A percentile compares a stretch with the other conserved stretches of the same genome.
Evolutionary conservation across 2,797 vertebrate species (phyloP).

Genomic region (Lacerta agilis): DNA sequence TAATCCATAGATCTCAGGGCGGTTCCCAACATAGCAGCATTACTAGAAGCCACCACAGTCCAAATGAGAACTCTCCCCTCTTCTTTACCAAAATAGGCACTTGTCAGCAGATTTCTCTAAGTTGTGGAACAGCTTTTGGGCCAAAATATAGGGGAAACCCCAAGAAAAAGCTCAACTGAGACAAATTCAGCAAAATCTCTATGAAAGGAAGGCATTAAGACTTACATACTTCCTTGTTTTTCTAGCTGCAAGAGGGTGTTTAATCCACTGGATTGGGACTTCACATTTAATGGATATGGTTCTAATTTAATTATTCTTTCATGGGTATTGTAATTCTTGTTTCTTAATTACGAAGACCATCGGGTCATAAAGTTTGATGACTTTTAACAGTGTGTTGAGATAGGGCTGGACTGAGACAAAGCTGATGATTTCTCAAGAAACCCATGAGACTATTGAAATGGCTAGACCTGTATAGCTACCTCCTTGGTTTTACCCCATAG

Average conservation of each 20-base stretch:
- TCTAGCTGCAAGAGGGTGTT: neutral
- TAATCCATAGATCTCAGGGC: too few relatives aligned
- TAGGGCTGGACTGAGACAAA: neutral
- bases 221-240: neutral
- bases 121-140: too few relatives aligned
- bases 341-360: constrained; percentile 4
- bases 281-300: neutral
- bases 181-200: too few relatives aligned
- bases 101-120: too few relatives aligned
- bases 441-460: neutral
- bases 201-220: neutral
- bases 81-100: too few relatives aligned
- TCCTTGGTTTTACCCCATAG: neutral
- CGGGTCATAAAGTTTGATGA: constrained; percentile 16
- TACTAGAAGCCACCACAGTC: too few relatives aligned
- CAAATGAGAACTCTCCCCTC: too few relatives aligned
- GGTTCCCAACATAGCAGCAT: too few relatives aligned
- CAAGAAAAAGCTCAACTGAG: too few relatives aligned
- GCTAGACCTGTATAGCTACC: neutral
- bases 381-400: neutral
- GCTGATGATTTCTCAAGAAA: neutral
- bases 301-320: neutral
- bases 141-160: too few relatives aligned
- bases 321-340: neutral
- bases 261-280: neutral